A percentile compares a stretch with the other conserved stretches of the same genome.
phyloP scores from a whole-genome alignment of 1,140 invertebrate genomes.

The Delia radicum region DNA sequence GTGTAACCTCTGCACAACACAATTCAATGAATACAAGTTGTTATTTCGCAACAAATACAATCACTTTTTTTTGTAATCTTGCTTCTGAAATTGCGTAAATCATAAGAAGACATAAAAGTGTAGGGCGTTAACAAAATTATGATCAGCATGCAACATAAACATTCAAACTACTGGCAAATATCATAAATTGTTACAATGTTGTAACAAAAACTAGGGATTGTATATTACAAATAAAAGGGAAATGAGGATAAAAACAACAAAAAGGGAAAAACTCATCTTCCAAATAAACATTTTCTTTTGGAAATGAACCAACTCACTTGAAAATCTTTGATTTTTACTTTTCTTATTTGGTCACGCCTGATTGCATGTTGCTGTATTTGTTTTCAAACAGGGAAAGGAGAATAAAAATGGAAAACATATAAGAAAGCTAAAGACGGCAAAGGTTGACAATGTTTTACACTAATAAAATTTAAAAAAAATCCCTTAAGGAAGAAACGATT shows the following conservation, averaged over 20 bases:
- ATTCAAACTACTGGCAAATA: neutral
- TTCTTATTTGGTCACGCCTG: neutral
- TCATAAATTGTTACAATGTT: neutral
- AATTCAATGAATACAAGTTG: neutral
- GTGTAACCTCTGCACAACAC: neutral
- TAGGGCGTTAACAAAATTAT: conserved; percentile 4
- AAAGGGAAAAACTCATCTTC: neutral
- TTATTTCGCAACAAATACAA: neutral
- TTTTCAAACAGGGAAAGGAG: too few species aligned
- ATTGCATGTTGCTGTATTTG: neutral
- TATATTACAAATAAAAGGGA: neutral
- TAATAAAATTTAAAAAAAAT: too few species aligned
- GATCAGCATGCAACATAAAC: conserved; percentile 3
- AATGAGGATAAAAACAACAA: neutral
- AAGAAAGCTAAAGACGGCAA: too few species aligned
- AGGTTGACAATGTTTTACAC: too few species aligned
- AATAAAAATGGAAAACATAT: neutral
- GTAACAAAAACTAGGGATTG: neutral
- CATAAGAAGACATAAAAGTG: conserved; percentile 15
- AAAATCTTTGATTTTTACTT: neutral
- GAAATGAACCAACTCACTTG: too few species aligned
- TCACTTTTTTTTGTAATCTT: neutral
- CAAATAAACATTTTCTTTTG: neutral
- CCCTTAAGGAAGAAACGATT: too few species aligned
- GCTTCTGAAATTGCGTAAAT: neutral